Conservation (phyloP, 2,888 invertebrate species). For the Ceratothoa steindachneri region DNA sequence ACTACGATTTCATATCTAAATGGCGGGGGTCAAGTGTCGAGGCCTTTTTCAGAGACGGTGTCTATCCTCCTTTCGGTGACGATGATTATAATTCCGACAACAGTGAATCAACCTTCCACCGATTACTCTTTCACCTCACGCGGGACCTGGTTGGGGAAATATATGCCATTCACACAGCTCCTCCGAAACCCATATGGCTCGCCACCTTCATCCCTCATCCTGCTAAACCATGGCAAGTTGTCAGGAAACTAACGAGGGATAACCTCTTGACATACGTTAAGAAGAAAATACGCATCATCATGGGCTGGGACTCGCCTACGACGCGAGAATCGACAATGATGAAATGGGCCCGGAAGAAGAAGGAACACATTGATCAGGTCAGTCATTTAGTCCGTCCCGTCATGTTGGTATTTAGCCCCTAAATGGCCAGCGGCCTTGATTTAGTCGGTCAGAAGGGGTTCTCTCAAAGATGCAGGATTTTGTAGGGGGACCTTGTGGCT, state of each 20-base stretch:
- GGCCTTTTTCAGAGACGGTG: too few relatives aligned
- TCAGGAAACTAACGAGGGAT: conserved; percentile 56
- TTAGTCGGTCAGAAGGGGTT: too few relatives aligned
- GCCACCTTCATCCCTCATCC: conserved; percentile 53
- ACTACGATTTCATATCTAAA: too few relatives aligned
- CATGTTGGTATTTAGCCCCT: too few relatives aligned
- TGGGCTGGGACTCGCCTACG: conserved; percentile 58
- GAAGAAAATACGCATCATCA: conserved; percentile 58
- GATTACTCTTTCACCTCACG: conserved; percentile 62
- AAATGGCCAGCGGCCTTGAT: too few relatives aligned
- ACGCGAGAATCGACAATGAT: conserved; percentile 60
- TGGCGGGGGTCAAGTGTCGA: too few relatives aligned
- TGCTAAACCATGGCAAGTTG: conserved; percentile 52
- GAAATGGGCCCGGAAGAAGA: conserved; percentile 63
- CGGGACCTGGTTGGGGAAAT: conserved; percentile 60
- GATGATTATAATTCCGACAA: neutral
- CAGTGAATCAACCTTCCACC: conserved; percentile 43
- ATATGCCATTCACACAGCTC: conserved; percentile 54
- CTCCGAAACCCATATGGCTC: conserved; percentile 58
- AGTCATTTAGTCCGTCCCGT: conserved; percentile 57
- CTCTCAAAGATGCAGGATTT: too few relatives aligned
- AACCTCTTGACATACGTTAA: conserved; percentile 58
- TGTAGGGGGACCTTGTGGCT: too few relatives aligned
- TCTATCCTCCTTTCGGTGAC: too few relatives aligned
- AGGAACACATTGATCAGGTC: conserved; percentile 69